phyloP scores from a whole-genome alignment of 2,797 vertebrate species.

The Halcyon badia region DNA sequence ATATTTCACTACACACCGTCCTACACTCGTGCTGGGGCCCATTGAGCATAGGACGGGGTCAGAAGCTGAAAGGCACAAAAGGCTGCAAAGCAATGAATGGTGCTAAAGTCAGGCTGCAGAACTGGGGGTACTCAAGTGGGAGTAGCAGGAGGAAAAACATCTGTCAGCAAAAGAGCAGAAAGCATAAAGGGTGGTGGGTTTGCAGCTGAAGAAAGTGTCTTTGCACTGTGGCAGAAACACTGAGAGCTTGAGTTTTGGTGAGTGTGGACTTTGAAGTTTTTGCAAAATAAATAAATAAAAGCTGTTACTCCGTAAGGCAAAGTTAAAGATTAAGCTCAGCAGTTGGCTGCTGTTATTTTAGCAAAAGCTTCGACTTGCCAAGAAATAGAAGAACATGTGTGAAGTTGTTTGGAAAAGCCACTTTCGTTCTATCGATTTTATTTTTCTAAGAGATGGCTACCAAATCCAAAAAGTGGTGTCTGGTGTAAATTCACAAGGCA shows the following conservation, averaged over 20 bases:
- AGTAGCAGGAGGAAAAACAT: conserved; percentile 32
- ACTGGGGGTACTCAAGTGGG: conserved; percentile 21
- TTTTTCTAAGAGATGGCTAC: neutral
- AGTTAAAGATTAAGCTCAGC: neutral
- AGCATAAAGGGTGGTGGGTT: neutral
- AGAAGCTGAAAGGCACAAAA: conserved; percentile 75
- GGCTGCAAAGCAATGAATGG: conserved; percentile 40
- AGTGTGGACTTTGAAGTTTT: neutral
- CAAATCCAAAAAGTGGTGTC: neutral
- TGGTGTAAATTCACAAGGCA: neutral
- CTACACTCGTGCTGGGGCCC: conserved; percentile 58
- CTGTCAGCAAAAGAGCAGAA: conserved; percentile 59
- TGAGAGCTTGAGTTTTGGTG: neutral
- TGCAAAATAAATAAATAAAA: conserved; percentile 24
- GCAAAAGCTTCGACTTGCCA: neutral
- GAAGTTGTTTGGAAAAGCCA: neutral
- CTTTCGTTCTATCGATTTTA: neutral
- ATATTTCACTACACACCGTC: conserved; percentile 66
- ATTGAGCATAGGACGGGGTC: conserved; percentile 70
- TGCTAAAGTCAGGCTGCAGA: conserved; percentile 21
- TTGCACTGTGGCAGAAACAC: neutral
- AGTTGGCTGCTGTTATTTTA: neutral
- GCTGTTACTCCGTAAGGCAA: neutral
- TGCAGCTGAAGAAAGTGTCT: neutral
- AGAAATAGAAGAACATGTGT: neutral